Base-by-base conservation (phyloP, 1,140 invertebrate species). In the Drosophila tropicalis region DNA sequence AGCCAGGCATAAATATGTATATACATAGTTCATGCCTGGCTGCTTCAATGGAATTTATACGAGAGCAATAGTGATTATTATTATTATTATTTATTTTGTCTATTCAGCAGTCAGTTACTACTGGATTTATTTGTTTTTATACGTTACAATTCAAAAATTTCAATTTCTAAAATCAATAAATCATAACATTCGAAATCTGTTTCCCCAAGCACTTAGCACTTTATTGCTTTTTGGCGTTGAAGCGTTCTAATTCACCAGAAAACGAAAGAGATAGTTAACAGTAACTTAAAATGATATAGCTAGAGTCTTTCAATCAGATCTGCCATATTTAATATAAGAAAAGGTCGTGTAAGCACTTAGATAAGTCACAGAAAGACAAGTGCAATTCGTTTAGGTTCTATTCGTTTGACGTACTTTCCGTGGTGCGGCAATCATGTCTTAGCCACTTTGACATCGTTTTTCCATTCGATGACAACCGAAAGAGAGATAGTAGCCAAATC, bases 21-120 rank as follows among this genome's bases (percentile, higher is more conserved):
- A 47, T 7, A 22, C 44, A 51, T 87, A 83, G 79, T 87, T 86
- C 76, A 86, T 86, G 84, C 79, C 72, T 89, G 57, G 72, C 51
- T 83, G 84, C 47, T 44, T 70, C 41, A 68, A 61, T 74, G 83
- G 83, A 86, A 86, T 86, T 70, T 62, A 29, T 36, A 39, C 60
- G 29, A 44, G 54, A 72, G 34, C 13, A 41, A 61, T 61, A 61
- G n/a, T 57, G 13, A 15, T 57, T 57, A 40, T 61, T 61, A 41
- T 40, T 41, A 39, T 39, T 34, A 12, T 19, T 19, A 12, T 41
- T 61, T 15, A 39, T 19, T 40, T 17, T 39, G 5, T 61, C 7
- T 41, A 10, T 22, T 41, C 12, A 61, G 13, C 36, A 40, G 58
- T 41, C 25, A 12, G 58, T 41, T 40, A 12, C 19, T 40, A 39